These are phyloP conservation scores for Australoheros facetus DNA, from an alignment of 2,797 vertebrate species.

Conservation along the genomic window DNA sequence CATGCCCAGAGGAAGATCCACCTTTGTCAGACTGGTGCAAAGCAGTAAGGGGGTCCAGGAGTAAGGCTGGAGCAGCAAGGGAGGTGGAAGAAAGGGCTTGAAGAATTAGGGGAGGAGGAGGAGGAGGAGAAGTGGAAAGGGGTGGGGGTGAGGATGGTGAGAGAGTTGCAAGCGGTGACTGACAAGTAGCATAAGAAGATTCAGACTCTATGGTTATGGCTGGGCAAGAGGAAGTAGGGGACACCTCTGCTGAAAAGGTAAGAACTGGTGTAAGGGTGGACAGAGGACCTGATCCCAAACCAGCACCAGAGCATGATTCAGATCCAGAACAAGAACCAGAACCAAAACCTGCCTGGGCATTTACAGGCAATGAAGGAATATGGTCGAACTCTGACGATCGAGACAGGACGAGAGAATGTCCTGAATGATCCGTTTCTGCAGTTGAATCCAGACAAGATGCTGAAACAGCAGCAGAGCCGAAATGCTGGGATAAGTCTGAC, in stretches of 20 bases:
- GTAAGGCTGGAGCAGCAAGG: slow-evolving; percentile 43
- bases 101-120: slow-evolving; percentile 4
- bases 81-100: slow-evolving; percentile 6
- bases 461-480: not conserved
- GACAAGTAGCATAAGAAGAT: not conserved
- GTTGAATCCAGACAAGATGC: slow-evolving; percentile 9
- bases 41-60: slow-evolving; percentile 63
- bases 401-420: slow-evolving; percentile 7
- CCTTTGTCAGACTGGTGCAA: slow-evolving; percentile 54
- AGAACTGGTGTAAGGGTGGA: not conserved
- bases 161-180: not conserved
- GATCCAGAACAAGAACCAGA: slow-evolving; percentile 13
- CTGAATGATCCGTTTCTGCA: not conserved
- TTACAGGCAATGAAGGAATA: slow-evolving; percentile 12
- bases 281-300: slow-evolving; percentile 2
- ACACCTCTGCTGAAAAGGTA: not conserved
- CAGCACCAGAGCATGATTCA: not conserved
- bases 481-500: not conserved
- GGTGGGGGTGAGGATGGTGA: slow-evolving; percentile 45
- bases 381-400: not conserved
- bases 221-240: slow-evolving; percentile 36
- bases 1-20: slow-evolving; percentile 55
- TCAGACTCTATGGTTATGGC: slow-evolving; percentile 63
- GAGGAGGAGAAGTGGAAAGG: slow-evolving; percentile 16
- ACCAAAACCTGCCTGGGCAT: slow-evolving; percentile 12